Conservation (phyloP, 2,888 invertebrate species). For the Yponomeuta malinellus region DNA sequence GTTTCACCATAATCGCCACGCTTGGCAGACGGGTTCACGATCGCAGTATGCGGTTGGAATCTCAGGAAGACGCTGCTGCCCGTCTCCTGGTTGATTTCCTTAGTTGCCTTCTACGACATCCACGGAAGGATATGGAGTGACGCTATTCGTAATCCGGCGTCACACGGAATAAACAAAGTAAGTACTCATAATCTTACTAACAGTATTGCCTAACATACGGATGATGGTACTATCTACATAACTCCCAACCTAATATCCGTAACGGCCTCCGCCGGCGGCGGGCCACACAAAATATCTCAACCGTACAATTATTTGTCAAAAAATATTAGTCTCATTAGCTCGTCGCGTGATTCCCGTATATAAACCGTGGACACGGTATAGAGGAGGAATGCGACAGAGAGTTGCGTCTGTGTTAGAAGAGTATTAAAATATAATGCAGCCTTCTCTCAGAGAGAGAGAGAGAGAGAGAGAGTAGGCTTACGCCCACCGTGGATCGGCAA, state of each 20-base stretch:
- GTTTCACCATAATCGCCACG: too few species aligned
- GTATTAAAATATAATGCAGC: neutral
- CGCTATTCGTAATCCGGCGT: too few species aligned
- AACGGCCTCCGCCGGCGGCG: neutral
- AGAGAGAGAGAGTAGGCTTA: too few species aligned
- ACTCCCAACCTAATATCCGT: neutral
- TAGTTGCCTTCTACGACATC: too few species aligned
- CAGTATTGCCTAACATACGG: neutral
- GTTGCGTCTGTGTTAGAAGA: neutral
- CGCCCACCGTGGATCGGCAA: too few species aligned
- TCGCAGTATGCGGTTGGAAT: too few species aligned
- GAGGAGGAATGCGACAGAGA: neutral
- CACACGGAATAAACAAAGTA: neutral
- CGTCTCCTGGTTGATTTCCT: too few species aligned
- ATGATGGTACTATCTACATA: neutral
- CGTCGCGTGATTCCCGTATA: constrained; percentile 42
- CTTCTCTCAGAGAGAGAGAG: too few species aligned
- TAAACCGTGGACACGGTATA: constrained; percentile 22
- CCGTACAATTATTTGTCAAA: constrained; percentile 16
- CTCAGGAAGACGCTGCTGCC: too few species aligned
- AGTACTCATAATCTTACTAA: neutral
- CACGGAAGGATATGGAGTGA: too few species aligned
- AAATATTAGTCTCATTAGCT: constrained; percentile 33
- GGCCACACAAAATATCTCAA: constrained; percentile 6
- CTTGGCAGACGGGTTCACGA: too few species aligned